A percentile compares a stretch with the other conserved stretches of the same genome.
Conservation (phyloP, 2,888 invertebrate genomes). For the Oxycera nigricornis region DNA sequence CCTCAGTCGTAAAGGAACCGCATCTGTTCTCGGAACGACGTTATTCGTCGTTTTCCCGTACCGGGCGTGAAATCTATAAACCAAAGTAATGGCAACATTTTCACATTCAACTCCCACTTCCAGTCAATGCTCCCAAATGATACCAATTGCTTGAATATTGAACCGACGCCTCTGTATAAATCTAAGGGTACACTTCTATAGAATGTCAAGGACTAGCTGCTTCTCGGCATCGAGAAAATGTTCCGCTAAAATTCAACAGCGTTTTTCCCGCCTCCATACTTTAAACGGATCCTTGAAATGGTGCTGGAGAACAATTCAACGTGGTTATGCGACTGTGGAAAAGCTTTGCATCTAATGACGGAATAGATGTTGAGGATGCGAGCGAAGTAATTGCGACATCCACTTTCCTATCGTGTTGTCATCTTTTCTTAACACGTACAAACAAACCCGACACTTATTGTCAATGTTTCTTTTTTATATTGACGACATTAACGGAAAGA, state of each 20-base stretch:
- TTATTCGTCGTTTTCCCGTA: neutral
- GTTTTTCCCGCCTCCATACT: neutral
- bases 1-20: neutral
- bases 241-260: neutral
- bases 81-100: neutral
- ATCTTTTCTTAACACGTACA: constrained; percentile 4
- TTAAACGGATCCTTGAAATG: neutral
- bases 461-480: constrained; percentile 13
- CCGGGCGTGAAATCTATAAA: neutral
- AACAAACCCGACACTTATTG: constrained; percentile 21
- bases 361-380: constrained; percentile 42
- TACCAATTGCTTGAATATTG: neutral
- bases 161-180: neutral
- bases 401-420: constrained; percentile 40
- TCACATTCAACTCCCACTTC: neutral
- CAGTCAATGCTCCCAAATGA: neutral
- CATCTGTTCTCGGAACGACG: neutral
- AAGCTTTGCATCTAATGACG: constrained; percentile 36
- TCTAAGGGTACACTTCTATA: neutral
- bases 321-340: neutral
- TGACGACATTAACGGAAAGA: constrained; percentile 5
- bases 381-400: constrained; percentile 46
- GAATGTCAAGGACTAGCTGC: neutral
- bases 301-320: neutral
- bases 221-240: neutral